Percentiles rank a stretch among this genome's conserved stretches.
phyloP scores from a whole-genome alignment of 53 echinoderm and acorn worm genomes.

The Henricia sp. region DNA sequence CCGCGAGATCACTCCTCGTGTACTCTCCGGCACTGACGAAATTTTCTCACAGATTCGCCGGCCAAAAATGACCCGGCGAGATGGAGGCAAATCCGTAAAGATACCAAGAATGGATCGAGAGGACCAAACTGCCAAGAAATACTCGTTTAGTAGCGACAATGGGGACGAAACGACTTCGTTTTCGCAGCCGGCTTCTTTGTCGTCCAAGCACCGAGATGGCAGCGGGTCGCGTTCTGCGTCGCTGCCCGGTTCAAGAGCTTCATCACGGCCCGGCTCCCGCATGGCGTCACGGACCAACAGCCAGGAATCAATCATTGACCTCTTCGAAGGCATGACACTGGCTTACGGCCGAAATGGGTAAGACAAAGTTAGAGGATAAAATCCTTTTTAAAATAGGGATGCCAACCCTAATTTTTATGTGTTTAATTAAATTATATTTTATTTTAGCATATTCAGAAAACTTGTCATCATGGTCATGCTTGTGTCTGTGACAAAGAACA shows the following conservation, averaged over 20 bases:
- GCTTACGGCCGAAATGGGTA: slow-evolving; percentile 69
- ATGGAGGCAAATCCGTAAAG: slow-evolving; percentile 65
- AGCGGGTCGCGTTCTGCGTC: slow-evolving; percentile 75
- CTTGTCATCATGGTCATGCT: too few relatives aligned
- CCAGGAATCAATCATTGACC: slow-evolving; percentile 94
- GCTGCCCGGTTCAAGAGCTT: slow-evolving; percentile 76
- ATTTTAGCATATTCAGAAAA: too few relatives aligned
- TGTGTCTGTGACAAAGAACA: too few relatives aligned
- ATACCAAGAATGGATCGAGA: slow-evolving; percentile 70
- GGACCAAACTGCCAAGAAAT: slow-evolving; percentile 51
- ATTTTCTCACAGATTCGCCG: not conserved
- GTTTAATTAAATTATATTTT: too few relatives aligned
- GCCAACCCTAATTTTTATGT: too few relatives aligned
- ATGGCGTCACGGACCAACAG: slow-evolving; percentile 88
- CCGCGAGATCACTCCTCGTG: not conserved
- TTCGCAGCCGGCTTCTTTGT: not conserved
- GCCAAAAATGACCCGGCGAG: slow-evolving; percentile 76
- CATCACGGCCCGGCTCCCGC: slow-evolving; percentile 81
- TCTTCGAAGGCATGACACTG: slow-evolving; percentile 87
- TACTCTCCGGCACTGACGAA: not conserved
- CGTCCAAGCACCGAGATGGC: slow-evolving; percentile 9
- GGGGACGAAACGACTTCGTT: not conserved
- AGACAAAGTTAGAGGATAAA: not conserved
- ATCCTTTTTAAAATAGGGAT: too few relatives aligned
- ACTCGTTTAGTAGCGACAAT: slow-evolving; percentile 49